Evolutionary conservation across 2,888 invertebrate species (phyloP), one percentile per base, ranked within the genome.

Genomic region (Ophion slaviceki): DNA sequence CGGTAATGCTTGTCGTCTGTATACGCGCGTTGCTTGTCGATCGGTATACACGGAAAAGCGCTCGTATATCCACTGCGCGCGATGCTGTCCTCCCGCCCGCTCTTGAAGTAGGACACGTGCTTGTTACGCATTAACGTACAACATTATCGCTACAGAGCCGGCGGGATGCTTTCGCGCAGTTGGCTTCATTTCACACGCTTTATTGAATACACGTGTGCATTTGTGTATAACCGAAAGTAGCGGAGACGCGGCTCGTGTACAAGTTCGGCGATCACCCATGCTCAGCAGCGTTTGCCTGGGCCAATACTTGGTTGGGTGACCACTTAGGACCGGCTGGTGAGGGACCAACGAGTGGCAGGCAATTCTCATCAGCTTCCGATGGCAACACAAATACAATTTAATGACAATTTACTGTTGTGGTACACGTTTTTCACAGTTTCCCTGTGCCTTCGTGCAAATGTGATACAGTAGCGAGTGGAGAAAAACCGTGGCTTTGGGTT

Each of bases 61-160:
- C 68, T 32, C 45, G 68, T 71, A 53, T 66, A 70, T 61, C 71
- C 62, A 64, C 24, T 28, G 8, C 72, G 64, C 32, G 32, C 45
- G 59, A 40, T 64, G 14, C 47, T 76, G 57, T 72, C 67, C 61
- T 70, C 53, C 72, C 70, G 61, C 76, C 67, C 53, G 82, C 53
- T 67, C 72, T 67, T 32, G 62, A 80, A 87, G 80, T 82, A 80
- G 74, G 82, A 82, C 76, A 76, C 85, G 82, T 85, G 85, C 82
- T 85, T 80, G 85, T 87, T 85, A 77, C 85, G 77, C 85, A 85
- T 77, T 66, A 83, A 78, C 80, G 80, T 81, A 80, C 78, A 83
- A 75, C 72, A 83, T 86, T 83, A 86, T 83, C 80, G 78, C 78
- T 28, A 59, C 77, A 86, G 72, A 72, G 32, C 28, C 84, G 70